Evolutionary conservation across 64 coral and sea anemone species (phyloP).

Genomic region (Montipora efflorescens): DNA sequence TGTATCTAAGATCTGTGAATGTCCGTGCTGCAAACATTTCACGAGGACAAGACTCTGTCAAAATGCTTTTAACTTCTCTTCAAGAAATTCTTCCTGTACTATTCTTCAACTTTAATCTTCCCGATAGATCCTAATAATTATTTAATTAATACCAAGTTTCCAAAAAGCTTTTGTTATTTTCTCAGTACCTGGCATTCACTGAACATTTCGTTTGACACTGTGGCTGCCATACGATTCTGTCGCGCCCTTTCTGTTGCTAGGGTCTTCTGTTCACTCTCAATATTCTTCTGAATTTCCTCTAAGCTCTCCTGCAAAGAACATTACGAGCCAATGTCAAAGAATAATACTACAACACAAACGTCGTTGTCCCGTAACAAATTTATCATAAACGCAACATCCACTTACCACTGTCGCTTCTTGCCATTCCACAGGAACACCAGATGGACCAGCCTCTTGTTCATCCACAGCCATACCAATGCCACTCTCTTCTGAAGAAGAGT

Average conservation of each 20-base stretch:
- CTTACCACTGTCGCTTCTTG: slow-evolving; percentile 37
- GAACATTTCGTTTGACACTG: slow-evolving; percentile 93
- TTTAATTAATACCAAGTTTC: not conserved
- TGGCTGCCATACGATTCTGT: slow-evolving; percentile 86
- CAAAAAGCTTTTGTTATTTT: not conserved
- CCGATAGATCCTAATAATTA: not conserved
- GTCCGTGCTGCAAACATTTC: no score
- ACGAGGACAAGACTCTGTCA: no score
- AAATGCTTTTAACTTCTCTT: no score
- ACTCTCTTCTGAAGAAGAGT: not conserved
- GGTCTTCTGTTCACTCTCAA: slow-evolving; percentile 79
- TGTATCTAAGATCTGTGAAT: no score
- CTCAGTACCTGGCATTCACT: slow-evolving; percentile 85
- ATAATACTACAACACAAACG: not conserved
- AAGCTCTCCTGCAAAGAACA: slow-evolving; percentile 73
- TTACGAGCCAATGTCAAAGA: not conserved
- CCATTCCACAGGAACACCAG: slow-evolving; percentile 56
- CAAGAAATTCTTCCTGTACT: no score
- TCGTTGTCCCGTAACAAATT: not conserved
- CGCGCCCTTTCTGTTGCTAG: slow-evolving; percentile 76
- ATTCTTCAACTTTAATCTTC: no score
- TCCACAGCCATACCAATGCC: slow-evolving; percentile 6
- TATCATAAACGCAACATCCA: not conserved
- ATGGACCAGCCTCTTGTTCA: slow-evolving; percentile 27
- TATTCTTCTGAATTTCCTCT: slow-evolving; percentile 73